These are phyloP conservation scores for Mamestra brassicae DNA, from an alignment of 2,888 invertebrate genomes.

Conservation along the genomic window DNA sequence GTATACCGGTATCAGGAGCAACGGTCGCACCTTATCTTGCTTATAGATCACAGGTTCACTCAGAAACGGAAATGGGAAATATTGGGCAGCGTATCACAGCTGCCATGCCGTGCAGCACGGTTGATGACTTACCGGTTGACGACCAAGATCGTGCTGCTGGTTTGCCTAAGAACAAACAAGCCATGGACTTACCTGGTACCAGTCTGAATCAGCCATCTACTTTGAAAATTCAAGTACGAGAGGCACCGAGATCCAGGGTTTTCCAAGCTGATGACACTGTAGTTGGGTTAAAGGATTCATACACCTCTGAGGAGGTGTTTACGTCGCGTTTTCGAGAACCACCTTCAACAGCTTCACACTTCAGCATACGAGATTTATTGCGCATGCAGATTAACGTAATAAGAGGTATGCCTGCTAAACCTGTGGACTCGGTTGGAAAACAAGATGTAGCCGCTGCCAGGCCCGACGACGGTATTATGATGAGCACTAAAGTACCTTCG, in stretches of 20 bases:
- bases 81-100: too few relatives aligned
- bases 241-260: background rate
- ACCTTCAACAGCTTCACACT: background rate
- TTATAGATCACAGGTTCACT: background rate
- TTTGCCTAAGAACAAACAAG: too few relatives aligned
- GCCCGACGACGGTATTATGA: too few relatives aligned
- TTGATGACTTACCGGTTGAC: background rate
- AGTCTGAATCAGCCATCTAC: background rate
- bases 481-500: background rate
- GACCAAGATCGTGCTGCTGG: background rate
- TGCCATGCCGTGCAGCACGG: background rate
- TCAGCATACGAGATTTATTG: background rate
- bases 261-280: background rate
- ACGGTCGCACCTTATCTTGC: background rate
- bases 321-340: too few relatives aligned
- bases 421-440: background rate
- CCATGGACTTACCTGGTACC: too few relatives aligned
- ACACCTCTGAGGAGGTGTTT: background rate
- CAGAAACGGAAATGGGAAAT: background rate
- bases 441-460: background rate
- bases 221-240: background rate
- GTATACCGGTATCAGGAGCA: background rate
- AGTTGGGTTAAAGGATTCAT: background rate
- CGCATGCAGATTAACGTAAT: background rate
- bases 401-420: background rate